Evolutionary conservation across 2,113 vertebrate genomes (phyloP).

Genomic region (Macroglossus sobrinus): DNA sequence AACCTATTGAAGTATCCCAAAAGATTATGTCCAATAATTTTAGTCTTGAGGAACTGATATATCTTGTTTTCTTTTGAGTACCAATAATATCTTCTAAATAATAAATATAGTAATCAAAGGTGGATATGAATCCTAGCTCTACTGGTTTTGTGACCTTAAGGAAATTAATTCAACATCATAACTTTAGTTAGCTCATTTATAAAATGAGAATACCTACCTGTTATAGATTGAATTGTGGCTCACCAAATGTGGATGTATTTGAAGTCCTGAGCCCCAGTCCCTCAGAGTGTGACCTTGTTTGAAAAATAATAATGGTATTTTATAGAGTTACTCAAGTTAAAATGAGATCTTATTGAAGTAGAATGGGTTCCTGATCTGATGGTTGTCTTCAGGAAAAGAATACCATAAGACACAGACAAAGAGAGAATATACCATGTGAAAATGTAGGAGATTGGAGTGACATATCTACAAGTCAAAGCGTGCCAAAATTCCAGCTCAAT

Average conservation of each 20-base stretch:
- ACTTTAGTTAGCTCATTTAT: neutral
- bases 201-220: neutral
- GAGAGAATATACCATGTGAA: neutral
- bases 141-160: neutral
- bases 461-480: neutral
- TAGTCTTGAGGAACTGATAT: neutral
- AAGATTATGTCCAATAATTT: neutral
- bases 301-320: neutral
- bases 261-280: neutral
- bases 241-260: neutral
- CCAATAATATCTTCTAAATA: neutral
- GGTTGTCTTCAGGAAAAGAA: neutral
- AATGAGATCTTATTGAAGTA: neutral
- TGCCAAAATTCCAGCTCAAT: neutral
- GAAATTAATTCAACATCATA: neutral
- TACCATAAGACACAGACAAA: neutral
- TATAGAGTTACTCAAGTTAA: neutral
- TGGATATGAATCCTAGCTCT: neutral
- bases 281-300: neutral
- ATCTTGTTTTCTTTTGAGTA: neutral
- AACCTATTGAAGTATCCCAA: neutral
- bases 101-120: neutral
- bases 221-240: neutral
- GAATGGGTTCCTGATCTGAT: neutral
- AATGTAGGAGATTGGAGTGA: neutral